Evolutionary conservation across 1,140 invertebrate genomes (phyloP).

Genomic region (Chlorops oryzae): DNA sequence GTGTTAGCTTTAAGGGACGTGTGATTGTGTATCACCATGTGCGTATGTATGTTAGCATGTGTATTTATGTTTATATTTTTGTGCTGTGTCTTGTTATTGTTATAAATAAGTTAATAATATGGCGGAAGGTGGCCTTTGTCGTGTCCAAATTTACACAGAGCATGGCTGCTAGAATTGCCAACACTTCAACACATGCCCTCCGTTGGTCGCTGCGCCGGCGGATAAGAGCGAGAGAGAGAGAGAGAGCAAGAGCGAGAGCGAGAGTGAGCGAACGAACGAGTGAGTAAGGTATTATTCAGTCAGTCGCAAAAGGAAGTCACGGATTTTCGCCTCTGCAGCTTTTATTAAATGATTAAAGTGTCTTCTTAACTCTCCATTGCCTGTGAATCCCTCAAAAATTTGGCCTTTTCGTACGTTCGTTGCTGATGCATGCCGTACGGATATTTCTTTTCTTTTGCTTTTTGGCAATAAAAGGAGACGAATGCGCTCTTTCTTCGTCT

Average conservation of each 20-base stretch:
- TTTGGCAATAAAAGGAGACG: no score
- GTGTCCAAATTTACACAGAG: no score
- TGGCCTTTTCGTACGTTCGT: neutral
- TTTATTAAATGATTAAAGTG: neutral
- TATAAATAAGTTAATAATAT: slow-evolving; percentile 48
- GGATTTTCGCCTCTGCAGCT: neutral
- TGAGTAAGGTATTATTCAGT: no score
- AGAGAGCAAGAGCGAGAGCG: neutral
- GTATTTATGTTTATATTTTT: neutral
- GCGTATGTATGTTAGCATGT: no score
- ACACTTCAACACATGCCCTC: neutral
- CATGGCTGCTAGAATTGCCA: no score
- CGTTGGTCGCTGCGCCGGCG: neutral
- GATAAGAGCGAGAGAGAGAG: neutral
- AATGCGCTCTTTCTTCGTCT: no score
- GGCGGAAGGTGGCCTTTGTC: slow-evolving; percentile 45
- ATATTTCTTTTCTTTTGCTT: neutral
- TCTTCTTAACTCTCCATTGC: neutral
- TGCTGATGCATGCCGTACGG: neutral
- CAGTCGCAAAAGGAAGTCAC: neutral
- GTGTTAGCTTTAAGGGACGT: no score
- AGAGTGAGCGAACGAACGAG: neutral
- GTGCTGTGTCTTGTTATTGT: slow-evolving; percentile 24
- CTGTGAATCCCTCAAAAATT: neutral
- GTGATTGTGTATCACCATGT: no score